Evolutionary conservation across 2,113 vertebrate genomes (phyloP).

Genomic region (Nycticryphes semicollaris): DNA sequence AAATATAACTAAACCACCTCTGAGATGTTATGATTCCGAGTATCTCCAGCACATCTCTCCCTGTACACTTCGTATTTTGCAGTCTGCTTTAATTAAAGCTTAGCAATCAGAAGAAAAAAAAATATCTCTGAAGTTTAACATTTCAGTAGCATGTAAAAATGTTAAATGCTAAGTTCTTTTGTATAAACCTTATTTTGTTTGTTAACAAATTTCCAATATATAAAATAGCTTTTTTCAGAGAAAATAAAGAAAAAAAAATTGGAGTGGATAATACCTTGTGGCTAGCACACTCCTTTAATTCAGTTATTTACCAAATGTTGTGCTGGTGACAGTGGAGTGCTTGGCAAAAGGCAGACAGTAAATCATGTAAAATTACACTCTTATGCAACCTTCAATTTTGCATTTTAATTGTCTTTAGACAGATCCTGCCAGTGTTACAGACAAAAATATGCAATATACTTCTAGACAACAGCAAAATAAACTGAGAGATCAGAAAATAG

Average conservation of each 20-base stretch:
- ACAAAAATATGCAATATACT: slow-evolving; percentile 20
- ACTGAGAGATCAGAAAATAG: slow-evolving; percentile 15
- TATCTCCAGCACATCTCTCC: slow-evolving; percentile 7
- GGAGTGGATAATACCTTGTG: slow-evolving; percentile 1
- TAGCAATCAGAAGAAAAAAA: slow-evolving; percentile 42
- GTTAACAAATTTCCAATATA: not conserved
- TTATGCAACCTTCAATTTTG: slow-evolving; percentile 41
- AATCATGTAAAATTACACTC: slow-evolving; percentile 57
- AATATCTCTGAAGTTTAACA: slow-evolving; percentile 50
- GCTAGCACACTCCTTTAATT: slow-evolving; percentile 11
- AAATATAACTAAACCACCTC: slow-evolving; percentile 3
- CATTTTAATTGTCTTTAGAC: slow-evolving; percentile 68
- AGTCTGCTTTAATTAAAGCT: slow-evolving; percentile 56
- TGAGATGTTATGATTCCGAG: slow-evolving; percentile 9
- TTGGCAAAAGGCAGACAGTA: slow-evolving; percentile 38
- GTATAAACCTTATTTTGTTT: not conserved
- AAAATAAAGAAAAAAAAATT: not conserved
- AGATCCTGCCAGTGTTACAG: slow-evolving; percentile 11
- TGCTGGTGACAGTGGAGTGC: slow-evolving; percentile 6
- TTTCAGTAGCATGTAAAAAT: slow-evolving; percentile 16
- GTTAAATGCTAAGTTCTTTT: slow-evolving; percentile 44
- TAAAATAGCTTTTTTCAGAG: not conserved
- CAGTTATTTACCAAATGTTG: slow-evolving; percentile 70
- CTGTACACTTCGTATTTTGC: not conserved
- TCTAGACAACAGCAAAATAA: slow-evolving; percentile 46